Conservation (phyloP, 2,113 vertebrate species). For the Hemicordylus capensis region DNA sequence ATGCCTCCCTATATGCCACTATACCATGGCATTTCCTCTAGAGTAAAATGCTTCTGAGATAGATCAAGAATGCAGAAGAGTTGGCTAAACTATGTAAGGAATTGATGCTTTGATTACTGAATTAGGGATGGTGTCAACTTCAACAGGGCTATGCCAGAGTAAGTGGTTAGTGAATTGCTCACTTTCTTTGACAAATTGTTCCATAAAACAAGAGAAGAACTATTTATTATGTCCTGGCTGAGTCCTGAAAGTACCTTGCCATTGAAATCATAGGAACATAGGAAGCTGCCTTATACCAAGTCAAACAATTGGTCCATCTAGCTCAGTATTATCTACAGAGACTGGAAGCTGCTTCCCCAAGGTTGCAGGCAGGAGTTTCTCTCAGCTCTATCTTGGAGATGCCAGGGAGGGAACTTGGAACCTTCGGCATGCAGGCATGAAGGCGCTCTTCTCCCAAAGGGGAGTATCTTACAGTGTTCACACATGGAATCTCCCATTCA, state of each 20-base stretch:
- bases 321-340: too few relatives aligned
- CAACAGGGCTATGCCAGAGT: not conserved
- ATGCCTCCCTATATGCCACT: not conserved
- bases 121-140: not conserved
- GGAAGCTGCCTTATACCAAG: too few relatives aligned
- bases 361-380: too few relatives aligned
- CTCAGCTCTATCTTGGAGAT: too few relatives aligned
- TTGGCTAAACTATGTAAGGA: not conserved
- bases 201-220: constrained; percentile 12
- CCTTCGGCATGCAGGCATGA: too few relatives aligned
- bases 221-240: constrained; percentile 15
- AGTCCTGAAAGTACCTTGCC: not conserved
- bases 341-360: too few relatives aligned
- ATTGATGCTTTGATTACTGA: not conserved
- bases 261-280: too few relatives aligned
- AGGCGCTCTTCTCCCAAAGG: too few relatives aligned
- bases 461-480: too few relatives aligned
- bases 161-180: not conserved
- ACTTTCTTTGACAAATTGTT: not conserved
- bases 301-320: too few relatives aligned
- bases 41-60: not conserved
- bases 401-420: too few relatives aligned
- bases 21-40: not conserved
- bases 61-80: not conserved
- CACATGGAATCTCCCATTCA: too few relatives aligned